phyloP scores from a whole-genome alignment of 2,888 invertebrate genomes.

The Escarpia spicata region DNA sequence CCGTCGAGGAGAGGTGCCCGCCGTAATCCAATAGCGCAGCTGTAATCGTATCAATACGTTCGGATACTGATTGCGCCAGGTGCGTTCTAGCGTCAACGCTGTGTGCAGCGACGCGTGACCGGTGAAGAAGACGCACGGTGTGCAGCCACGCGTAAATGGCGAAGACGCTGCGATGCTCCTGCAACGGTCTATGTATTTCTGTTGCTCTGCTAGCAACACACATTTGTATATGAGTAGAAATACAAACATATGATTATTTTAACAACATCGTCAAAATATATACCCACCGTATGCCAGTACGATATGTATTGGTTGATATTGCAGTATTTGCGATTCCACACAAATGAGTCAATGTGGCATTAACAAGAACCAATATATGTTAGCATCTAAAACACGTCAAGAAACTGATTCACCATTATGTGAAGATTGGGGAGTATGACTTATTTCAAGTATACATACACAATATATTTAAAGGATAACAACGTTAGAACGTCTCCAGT shows the following conservation, averaged over 20 bases:
- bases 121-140: neutral
- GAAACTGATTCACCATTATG: neutral
- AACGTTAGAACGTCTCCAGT: neutral
- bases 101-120: constrained; percentile 12
- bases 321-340: neutral
- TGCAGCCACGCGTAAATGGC: neutral
- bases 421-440: neutral
- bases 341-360: neutral
- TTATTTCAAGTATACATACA: neutral
- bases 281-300: neutral
- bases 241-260: neutral
- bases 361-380: neutral
- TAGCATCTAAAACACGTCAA: neutral
- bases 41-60: constrained; percentile 6
- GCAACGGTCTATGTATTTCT: neutral
- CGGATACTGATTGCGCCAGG: neutral
- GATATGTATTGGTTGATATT: too few relatives aligned
- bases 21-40: neutral
- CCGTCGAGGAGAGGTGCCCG: neutral
- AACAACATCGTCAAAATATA: neutral
- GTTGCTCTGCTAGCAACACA: neutral
- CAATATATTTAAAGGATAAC: neutral
- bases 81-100: neutral
- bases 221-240: neutral
- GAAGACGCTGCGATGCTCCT: neutral